Evolutionary conservation across 2,113 vertebrate species (phyloP).

Genomic region (Eubucco bourcierii): DNA sequence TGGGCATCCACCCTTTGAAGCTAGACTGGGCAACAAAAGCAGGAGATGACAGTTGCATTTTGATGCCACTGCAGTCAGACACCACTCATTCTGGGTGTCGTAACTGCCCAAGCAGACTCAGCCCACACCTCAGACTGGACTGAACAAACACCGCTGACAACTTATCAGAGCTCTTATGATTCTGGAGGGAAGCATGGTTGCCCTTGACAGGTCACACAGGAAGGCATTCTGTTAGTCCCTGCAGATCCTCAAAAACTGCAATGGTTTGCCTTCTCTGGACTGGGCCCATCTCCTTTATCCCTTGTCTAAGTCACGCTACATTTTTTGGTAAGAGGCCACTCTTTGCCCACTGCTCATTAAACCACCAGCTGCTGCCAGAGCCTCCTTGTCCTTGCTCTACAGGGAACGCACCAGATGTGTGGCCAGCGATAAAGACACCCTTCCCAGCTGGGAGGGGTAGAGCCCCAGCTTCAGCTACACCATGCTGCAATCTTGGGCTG

Average conservation of each 20-base stretch:
- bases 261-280: background rate
- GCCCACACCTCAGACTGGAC: background rate
- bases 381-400: background rate
- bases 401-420: background rate
- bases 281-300: background rate
- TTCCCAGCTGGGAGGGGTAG: background rate
- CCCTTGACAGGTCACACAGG: background rate
- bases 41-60: background rate
- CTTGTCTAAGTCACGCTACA: background rate
- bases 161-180: background rate
- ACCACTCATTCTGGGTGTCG: background rate
- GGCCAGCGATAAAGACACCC: rapidly evolving
- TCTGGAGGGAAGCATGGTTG: background rate
- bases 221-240: background rate
- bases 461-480: background rate
- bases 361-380: background rate
- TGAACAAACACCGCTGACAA: background rate
- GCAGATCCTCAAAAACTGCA: background rate
- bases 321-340: background rate
- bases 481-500: background rate
- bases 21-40: background rate
- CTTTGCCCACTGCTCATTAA: background rate
- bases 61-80: background rate
- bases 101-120: rapidly evolving
- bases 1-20: background rate